Conservation (phyloP, 53 echinoderm and acorn worm species). For the Crossaster papposus region DNA sequence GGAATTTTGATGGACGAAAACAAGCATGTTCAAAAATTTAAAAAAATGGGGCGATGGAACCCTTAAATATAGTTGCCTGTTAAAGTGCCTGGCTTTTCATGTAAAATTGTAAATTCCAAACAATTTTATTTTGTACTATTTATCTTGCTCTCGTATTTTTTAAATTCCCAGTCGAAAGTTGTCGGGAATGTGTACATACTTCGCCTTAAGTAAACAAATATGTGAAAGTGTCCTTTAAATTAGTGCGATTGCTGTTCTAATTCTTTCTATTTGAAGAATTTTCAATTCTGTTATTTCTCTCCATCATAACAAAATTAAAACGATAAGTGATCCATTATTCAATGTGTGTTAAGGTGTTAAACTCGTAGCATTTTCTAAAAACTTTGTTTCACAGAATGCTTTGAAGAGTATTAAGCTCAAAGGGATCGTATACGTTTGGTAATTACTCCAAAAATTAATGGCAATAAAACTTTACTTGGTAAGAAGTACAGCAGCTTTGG, state of each 20-base stretch:
- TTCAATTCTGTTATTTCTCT: background rate
- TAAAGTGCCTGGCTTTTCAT: background rate
- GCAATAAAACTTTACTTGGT: no score
- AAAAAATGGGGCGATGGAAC: background rate
- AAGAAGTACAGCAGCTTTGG: no score
- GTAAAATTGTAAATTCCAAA: background rate
- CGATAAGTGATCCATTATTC: background rate
- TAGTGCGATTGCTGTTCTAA: background rate
- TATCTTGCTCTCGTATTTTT: background rate
- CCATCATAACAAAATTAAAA: background rate
- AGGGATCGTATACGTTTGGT: no score
- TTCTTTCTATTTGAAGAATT: background rate
- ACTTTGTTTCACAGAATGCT: no score
- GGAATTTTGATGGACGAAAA: background rate
- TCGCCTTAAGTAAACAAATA: background rate
- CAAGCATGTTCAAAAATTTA: background rate
- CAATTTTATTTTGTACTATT: background rate
- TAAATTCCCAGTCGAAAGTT: background rate
- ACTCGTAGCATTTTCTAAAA: no score
- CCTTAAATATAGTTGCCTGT: background rate
- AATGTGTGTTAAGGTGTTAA: background rate
- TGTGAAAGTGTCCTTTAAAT: conserved; percentile 16
- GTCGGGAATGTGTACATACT: background rate
- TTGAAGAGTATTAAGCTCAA: no score
- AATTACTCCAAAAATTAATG: no score